These are phyloP conservation scores for Diachrysia chrysitis DNA, from an alignment of 2,888 invertebrate species.

Conservation along the genomic window DNA sequence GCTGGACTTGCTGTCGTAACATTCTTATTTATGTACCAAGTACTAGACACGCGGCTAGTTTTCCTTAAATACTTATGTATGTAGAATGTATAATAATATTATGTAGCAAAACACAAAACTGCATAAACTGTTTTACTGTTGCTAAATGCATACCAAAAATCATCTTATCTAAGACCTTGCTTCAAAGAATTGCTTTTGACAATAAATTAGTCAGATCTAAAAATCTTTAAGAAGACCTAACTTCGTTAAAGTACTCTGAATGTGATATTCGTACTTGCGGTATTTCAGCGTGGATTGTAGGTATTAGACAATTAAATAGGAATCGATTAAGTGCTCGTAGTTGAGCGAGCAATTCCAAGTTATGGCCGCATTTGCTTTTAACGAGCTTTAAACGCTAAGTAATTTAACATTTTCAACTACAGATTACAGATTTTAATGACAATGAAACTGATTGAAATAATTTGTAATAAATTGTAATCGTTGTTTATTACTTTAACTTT, in stretches of 20 bases:
- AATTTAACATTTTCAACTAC: background rate
- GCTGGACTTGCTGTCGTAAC: no score
- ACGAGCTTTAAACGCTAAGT: slow-evolving; percentile 3
- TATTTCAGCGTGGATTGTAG: slow-evolving; percentile 5
- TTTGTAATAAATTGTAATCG: background rate
- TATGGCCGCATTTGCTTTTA: background rate
- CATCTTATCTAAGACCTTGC: background rate
- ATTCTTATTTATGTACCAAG: no score
- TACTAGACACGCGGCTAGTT: no score
- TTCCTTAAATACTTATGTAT: no score
- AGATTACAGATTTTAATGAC: background rate
- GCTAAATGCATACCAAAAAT: background rate
- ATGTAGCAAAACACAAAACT: no score
- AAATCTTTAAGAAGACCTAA: background rate
- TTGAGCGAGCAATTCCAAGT: slow-evolving; percentile 18
- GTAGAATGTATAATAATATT: no score
- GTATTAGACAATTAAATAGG: slow-evolving; percentile 19
- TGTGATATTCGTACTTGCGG: background rate
- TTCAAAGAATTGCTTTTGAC: no score
- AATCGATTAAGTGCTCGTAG: slow-evolving; percentile 28
- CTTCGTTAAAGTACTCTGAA: background rate
- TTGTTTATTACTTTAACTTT: no score
- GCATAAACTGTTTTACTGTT: background rate
- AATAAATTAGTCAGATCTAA: background rate
- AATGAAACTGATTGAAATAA: no score